Evolutionary conservation across 2,797 vertebrate species (phyloP).

Genomic region (Eupleurogrammus muticus): DNA sequence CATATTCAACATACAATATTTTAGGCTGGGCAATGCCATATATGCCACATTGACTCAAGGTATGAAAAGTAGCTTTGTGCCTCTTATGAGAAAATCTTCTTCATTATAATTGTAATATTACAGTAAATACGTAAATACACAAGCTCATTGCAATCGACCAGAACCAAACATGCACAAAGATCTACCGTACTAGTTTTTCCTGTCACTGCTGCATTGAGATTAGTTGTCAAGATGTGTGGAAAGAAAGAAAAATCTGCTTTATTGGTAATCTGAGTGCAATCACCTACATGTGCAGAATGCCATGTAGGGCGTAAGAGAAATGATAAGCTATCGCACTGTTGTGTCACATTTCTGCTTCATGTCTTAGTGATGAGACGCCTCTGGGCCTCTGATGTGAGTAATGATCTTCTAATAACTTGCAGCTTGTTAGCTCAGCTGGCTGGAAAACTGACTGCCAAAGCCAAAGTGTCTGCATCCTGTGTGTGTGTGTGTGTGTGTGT

Average conservation of each 20-base stretch:
- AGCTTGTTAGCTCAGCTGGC: slow-evolving; percentile 70
- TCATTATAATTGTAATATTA: no score
- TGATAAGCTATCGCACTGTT: slow-evolving; percentile 41
- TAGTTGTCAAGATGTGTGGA: neutral
- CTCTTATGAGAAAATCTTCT: no score
- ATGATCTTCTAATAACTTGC: slow-evolving; percentile 71
- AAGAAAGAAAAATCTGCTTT: neutral
- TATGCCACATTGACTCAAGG: no score
- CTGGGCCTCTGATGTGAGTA: slow-evolving; percentile 50
- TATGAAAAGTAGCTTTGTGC: no score
- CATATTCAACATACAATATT: no score
- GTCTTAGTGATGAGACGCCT: slow-evolving; percentile 47
- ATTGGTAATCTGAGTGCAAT: slow-evolving; percentile 14
- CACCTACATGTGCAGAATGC: slow-evolving; percentile 20
- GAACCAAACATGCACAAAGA: neutral
- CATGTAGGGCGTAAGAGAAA: slow-evolving; percentile 10
- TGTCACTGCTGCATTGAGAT: neutral
- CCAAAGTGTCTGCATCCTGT: slow-evolving; percentile 49
- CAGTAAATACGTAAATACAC: neutral
- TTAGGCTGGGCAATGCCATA: no score
- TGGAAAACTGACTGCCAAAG: slow-evolving; percentile 54
- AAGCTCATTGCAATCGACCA: neutral
- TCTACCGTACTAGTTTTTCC: neutral
- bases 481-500: slow-evolving; percentile 30
- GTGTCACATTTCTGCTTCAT: slow-evolving; percentile 46